Percentiles rank a stretch among this genome's conserved stretches.
Evolutionary conservation across 2,113 vertebrate genomes (phyloP).

Genomic region (Naja naja): DNA sequence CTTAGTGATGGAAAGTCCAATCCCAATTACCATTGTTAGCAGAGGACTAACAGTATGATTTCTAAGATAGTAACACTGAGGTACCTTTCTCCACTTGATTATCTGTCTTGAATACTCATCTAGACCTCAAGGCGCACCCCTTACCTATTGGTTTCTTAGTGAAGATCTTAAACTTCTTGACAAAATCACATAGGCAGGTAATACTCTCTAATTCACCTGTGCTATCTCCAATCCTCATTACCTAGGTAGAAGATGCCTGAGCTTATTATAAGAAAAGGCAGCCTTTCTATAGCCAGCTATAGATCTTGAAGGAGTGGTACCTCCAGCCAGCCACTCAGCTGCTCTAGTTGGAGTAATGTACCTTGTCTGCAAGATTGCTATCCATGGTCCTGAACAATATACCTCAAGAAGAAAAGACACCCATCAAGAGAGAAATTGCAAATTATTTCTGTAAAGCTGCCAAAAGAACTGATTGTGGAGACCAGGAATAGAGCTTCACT

Average conservation of each 20-base stretch:
- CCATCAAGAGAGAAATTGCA: background rate
- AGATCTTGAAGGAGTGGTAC: background rate
- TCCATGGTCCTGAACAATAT: background rate
- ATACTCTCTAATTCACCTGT: background rate
- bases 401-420: background rate
- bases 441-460: background rate
- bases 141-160: background rate
- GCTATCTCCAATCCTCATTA: background rate
- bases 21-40: background rate
- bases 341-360: background rate
- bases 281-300: background rate
- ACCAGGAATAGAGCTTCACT: background rate
- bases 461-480: background rate
- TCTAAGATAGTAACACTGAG: background rate
- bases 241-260: background rate
- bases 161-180: background rate
- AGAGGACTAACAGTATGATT: background rate
- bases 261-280: background rate
- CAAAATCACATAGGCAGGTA: background rate
- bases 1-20: background rate
- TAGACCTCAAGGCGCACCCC: background rate
- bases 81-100: background rate
- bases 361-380: background rate
- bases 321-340: background rate
- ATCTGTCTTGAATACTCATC: background rate